Evolutionary conservation across 2,113 vertebrate genomes (phyloP).

Genomic region (Coptodon bakossiorum): DNA sequence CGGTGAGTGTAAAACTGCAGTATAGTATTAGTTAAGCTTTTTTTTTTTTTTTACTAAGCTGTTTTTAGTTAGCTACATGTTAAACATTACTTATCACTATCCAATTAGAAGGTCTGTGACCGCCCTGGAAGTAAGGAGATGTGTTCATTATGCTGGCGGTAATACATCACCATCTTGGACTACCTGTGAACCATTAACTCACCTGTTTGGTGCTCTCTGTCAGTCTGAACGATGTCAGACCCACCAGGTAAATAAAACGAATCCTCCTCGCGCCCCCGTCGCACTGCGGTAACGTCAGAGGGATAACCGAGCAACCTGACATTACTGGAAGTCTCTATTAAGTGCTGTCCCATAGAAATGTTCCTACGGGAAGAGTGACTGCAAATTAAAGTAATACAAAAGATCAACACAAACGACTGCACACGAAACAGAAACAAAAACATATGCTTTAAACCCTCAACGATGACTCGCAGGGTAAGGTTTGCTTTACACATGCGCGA

Average conservation of each 20-base stretch:
- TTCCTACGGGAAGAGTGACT: not conserved
- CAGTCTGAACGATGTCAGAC: constrained; percentile 59
- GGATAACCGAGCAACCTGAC: constrained; percentile 14
- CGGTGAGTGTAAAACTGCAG: not conserved
- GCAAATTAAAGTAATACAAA: not conserved
- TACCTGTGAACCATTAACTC: not conserved
- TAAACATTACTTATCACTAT: not conserved
- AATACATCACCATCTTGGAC: not conserved
- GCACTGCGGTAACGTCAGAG: constrained; percentile 64
- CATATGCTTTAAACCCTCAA: rapidly evolving
- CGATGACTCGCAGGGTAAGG: not conserved
- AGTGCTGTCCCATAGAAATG: not conserved
- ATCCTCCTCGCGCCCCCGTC: constrained; percentile 51
- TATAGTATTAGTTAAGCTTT: not conserved
- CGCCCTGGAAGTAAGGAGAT: not conserved
- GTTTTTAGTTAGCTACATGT: not conserved
- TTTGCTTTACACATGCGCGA: not conserved
- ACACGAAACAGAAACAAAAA: rapidly evolving
- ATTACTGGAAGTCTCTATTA: not conserved
- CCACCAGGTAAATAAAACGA: constrained; percentile 66
- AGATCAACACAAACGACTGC: not conserved
- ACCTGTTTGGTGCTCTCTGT: constrained; percentile 50
- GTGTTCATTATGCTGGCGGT: not conserved
- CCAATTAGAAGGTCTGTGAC: not conserved
- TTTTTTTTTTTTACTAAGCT: not conserved